Evolutionary conservation across 2,888 invertebrate species (phyloP), one percentile per base, ranked within the genome.

Genomic region (Dascillus cervinus): DNA sequence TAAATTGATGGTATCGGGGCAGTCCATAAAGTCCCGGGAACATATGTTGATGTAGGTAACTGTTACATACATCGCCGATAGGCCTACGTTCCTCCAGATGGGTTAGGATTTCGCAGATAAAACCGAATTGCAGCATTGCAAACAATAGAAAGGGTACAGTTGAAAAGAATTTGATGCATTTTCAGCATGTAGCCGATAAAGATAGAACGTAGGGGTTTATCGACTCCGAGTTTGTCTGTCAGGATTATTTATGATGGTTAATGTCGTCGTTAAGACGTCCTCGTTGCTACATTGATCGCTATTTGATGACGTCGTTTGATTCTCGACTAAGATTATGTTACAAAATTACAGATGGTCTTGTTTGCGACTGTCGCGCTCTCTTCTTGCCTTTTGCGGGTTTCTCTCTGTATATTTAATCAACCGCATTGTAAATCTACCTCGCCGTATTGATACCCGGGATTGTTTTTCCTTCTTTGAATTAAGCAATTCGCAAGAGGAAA

Each of bases 231-330:
- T 44, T 44, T 42, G 47, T 44, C 46, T 45, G 46, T 46, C 47
- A 43, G 43, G 52, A 50, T 52, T 54, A 54, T 54, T 54, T 54
- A 54, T 52, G 53, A 53, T 41, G 43, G 53, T 47, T 54, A 53
- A 54, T 54, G 54, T 46, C 43, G 50, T 53, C 54, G 54, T 54
- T 54, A 54, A 54, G 52, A 52, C 49, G 47, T 51, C 47, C 46
- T 43, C 42, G 39, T 45, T 43, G 45, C 45, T 42, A 48, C 54
- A 52, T 54, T 52, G 50, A 54, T 54, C 48, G 54, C 42, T 47
- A 47, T 53, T 54, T 53, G 53, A 54, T 52, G 54, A 53, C 48
- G 52, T 53, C 53, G 53, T 51, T 50, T 53, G 50, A 52, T 53
- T 50, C 45, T 36, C 32, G 32, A 37, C 40, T 39, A 32, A 49